Evolutionary conservation across 2,888 invertebrate species (phyloP).

Genomic region (Andrena haemorrhoa): DNA sequence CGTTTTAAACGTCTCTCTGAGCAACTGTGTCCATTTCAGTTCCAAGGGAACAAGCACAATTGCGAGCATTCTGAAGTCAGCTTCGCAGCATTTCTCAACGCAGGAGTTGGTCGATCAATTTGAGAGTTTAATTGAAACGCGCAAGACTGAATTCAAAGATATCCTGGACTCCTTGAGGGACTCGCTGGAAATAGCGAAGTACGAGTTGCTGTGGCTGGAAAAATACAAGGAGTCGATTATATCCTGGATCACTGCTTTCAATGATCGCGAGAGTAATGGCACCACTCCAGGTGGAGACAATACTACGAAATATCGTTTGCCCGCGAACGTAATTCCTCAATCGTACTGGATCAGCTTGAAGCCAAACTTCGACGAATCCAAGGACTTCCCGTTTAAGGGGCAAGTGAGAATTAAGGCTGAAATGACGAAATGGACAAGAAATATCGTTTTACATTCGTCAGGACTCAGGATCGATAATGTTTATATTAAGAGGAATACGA

Average conservation of each 20-base stretch:
- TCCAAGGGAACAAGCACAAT: slow-evolving; percentile 63
- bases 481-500: neutral
- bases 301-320: slow-evolving; percentile 85
- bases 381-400: slow-evolving; percentile 77
- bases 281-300: too few relatives aligned
- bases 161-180: slow-evolving; percentile 57
- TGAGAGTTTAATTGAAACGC: slow-evolving; percentile 61
- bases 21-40: slow-evolving; percentile 62
- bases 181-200: slow-evolving; percentile 69
- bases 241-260: slow-evolving; percentile 57
- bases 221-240: slow-evolving; percentile 45
- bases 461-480: slow-evolving; percentile 20
- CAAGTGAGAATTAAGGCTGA: slow-evolving; percentile 69
- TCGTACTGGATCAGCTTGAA: slow-evolving; percentile 86
- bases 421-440: slow-evolving; percentile 54
- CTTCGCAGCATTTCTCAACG: slow-evolving; percentile 75
- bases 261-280: too few relatives aligned
- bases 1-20: neutral
- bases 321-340: slow-evolving; percentile 86
- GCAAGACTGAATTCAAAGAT: slow-evolving; percentile 40
- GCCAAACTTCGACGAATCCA: slow-evolving; percentile 85
- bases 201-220: slow-evolving; percentile 74
- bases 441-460: slow-evolving; percentile 73
- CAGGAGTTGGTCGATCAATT: slow-evolving; percentile 63
- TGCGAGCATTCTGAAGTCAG: slow-evolving; percentile 66